A percentile compares a stretch with the other conserved stretches of the same genome.
phyloP scores from a whole-genome alignment of 2,113 vertebrate genomes.

The Micromys minutus region DNA sequence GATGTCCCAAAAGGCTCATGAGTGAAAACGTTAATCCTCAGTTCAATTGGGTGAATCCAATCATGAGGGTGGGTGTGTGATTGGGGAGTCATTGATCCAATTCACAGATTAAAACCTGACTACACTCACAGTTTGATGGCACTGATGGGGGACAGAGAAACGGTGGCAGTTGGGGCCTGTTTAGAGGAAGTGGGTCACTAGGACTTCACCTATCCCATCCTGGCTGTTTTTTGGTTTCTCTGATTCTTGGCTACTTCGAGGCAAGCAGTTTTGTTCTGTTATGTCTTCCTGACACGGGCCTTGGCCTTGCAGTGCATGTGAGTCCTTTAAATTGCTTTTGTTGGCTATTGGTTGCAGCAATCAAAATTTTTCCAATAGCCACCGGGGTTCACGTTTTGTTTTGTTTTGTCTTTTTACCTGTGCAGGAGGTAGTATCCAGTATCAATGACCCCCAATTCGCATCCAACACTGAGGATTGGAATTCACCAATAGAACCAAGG shows the following conservation, averaged over 20 bases:
- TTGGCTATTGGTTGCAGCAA: not conserved
- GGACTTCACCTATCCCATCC: not conserved
- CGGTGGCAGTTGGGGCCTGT: not conserved
- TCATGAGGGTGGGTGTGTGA: not conserved
- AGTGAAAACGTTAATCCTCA: not conserved
- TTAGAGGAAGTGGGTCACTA: not conserved
- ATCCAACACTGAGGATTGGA: no score
- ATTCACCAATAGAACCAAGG: no score
- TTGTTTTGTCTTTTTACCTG: not conserved
- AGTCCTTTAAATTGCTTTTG: not conserved
- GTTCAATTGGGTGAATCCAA: not conserved
- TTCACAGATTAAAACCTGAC: not conserved
- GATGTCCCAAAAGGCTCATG: not conserved
- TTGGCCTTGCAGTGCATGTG: no score
- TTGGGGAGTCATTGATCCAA: not conserved
- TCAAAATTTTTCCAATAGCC: no score
- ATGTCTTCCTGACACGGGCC: no score
- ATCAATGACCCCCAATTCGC: no score
- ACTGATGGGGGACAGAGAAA: not conserved
- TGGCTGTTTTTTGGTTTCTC: not conserved
- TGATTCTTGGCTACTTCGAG: not conserved
- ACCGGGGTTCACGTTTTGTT: fast-evolving
- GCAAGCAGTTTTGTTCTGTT: not conserved
- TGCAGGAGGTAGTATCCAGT: no score
- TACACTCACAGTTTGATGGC: not conserved